Conservation (phyloP, 2,888 invertebrate genomes). For the Pachycephus smyrnensis region DNA sequence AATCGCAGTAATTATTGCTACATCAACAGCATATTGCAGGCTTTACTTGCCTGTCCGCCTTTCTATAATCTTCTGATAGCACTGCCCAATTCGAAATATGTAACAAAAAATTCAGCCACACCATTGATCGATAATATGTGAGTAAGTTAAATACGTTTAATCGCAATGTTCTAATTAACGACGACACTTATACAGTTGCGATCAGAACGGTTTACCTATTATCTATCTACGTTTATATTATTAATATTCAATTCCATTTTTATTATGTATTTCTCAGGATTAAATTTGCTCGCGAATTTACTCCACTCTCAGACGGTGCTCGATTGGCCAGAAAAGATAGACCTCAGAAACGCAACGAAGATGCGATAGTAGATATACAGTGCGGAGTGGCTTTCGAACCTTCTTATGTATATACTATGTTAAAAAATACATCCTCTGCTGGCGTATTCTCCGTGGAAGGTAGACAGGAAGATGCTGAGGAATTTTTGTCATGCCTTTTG, state of each 20-base stretch:
- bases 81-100: slow-evolving; percentile 74
- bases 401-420: slow-evolving; percentile 85
- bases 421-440: slow-evolving; percentile 81
- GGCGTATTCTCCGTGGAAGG: slow-evolving; percentile 84
- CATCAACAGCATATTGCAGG: slow-evolving; percentile 95
- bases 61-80: slow-evolving; percentile 91
- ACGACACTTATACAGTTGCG: slow-evolving; percentile 60
- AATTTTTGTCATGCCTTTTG: slow-evolving; percentile 92
- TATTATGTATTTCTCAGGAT: slow-evolving; percentile 70
- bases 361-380: slow-evolving; percentile 69
- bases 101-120: slow-evolving; percentile 71
- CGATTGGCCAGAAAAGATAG: slow-evolving; percentile 67
- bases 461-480: slow-evolving; percentile 97
- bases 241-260: slow-evolving; percentile 16
- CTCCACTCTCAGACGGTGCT: slow-evolving; percentile 73
- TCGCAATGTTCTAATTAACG: slow-evolving; percentile 49
- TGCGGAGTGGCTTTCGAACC: slow-evolving; percentile 91
- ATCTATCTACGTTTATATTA: slow-evolving; percentile 28
- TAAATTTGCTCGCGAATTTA: slow-evolving; percentile 84
- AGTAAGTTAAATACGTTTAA: slow-evolving; percentile 68
- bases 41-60: slow-evolving; percentile 93
- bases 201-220: slow-evolving; percentile 47
- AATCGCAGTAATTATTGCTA: slow-evolving; percentile 97
- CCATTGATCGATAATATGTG: slow-evolving; percentile 95
- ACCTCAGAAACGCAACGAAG: slow-evolving; percentile 65